A percentile compares a stretch with the other conserved stretches of the same genome.
Evolutionary conservation across 2,888 invertebrate genomes (phyloP).

Genomic region (Bimastos eiseni): DNA sequence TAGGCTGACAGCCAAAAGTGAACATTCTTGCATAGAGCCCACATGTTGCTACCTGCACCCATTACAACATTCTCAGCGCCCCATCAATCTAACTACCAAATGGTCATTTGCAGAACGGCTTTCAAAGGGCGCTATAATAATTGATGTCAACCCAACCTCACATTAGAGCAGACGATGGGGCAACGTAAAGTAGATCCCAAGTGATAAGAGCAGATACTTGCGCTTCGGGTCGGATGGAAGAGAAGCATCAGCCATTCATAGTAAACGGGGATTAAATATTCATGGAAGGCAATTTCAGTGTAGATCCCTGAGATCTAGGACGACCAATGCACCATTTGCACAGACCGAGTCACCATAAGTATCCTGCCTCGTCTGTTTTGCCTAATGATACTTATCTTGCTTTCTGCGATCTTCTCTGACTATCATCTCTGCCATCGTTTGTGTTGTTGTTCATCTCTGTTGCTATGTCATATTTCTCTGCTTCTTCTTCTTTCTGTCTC

Average conservation of each 20-base stretch:
- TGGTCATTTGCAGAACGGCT: neutral
- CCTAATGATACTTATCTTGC: neutral
- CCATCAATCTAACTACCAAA: no score
- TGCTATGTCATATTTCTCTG: no score
- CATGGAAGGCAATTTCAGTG: constrained; percentile 18
- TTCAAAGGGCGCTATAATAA: neutral
- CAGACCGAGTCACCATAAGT: neutral
- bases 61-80: neutral
- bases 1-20: neutral
- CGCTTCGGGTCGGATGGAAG: neutral
- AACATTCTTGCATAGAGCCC: neutral
- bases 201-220: neutral
- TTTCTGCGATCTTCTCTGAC: neutral
- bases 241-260: neutral
- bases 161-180: neutral
- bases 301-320: neutral
- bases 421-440: neutral
- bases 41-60: neutral
- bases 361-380: neutral
- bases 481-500: no score
- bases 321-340: neutral
- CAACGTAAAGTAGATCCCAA: neutral
- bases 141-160: neutral
- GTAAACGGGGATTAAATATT: constrained; percentile 9
- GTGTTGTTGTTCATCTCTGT: neutral